Evolutionary conservation across 2,113 vertebrate species (phyloP), one percentile per base, ranked within the genome.

Genomic region (Datnioides undecimradiatus): DNA sequence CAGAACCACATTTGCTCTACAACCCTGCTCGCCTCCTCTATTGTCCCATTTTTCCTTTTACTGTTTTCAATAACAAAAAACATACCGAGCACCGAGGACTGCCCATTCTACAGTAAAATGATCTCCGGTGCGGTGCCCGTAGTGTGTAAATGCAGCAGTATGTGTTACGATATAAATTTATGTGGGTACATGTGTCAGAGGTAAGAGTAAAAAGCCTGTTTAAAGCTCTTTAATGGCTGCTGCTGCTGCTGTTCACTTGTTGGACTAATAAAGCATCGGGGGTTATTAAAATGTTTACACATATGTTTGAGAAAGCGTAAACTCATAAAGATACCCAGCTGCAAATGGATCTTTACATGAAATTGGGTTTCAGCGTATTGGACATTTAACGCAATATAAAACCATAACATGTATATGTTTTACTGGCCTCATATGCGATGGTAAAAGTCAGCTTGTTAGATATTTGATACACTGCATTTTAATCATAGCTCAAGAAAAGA

Each of bases 301-400:
- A 52, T 73, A 82, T 62, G 71, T 84, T 72, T 70, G 68, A 70
- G 73, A 86, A 81, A 73, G 49, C 17, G 45, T 76, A 76, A 76
- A 88, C 88, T 88, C 84, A 87, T 93, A 93, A 94, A 92, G 62
- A 65, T 17, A 59, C 40, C 71, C 87, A 90, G 89, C 84, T 91
- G 84, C 75, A 91, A 87, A 86, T 58, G n/a, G 60, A 83, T 78
- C 57, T 74, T 63, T 59, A 46, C 68, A 60, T 62, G 13, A 79
- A 68, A 62, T 9, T 3, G n/a, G 74, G 72, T 79, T 21, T 54
- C 43, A 60, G 55, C 25, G 19, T 45, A 77, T 43, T 78, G 21
- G 48, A 84, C 78, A 63, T 75, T 16, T 60, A 41, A 64, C 76
- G 60, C 23, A 68, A 69, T 5, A 66, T 52, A 79, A 70, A 75